These are phyloP conservation scores for Tapirus terrestris DNA, from an alignment of 2,113 vertebrate species.

Conservation along the genomic window DNA sequence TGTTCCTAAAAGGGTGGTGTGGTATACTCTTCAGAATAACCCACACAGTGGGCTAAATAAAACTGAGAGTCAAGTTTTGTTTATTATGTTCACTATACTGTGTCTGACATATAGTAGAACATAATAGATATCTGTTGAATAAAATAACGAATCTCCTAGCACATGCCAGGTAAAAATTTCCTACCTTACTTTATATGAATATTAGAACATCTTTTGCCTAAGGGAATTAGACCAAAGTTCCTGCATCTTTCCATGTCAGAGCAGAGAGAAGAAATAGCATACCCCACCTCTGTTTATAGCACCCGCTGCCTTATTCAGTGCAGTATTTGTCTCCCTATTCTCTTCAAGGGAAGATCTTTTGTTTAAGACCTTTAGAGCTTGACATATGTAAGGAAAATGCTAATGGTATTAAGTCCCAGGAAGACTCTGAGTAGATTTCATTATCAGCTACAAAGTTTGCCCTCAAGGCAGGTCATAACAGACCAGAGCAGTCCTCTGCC, in stretches of 20 bases:
- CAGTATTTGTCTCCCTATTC: neutral
- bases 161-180: neutral
- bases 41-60: neutral
- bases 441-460: conserved; percentile 4
- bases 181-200: neutral
- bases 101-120: neutral
- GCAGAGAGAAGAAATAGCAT: neutral
- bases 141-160: neutral
- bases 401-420: conserved; percentile 29
- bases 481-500: neutral
- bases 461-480: conserved; percentile 38
- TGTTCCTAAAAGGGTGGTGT: neutral
- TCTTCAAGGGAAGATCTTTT: neutral
- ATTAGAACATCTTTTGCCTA: neutral
- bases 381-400: conserved; percentile 30
- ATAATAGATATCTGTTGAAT: neutral
- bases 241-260: neutral
- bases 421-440: conserved; percentile 36
- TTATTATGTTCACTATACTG: neutral
- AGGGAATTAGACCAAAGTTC: neutral
- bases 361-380: conserved; percentile 12
- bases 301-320: neutral
- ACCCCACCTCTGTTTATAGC: neutral
- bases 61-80: neutral
- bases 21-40: neutral